These are phyloP conservation scores for Trichechus manatus DNA, from an alignment of 2,113 vertebrate genomes.

Conservation along the genomic window DNA sequence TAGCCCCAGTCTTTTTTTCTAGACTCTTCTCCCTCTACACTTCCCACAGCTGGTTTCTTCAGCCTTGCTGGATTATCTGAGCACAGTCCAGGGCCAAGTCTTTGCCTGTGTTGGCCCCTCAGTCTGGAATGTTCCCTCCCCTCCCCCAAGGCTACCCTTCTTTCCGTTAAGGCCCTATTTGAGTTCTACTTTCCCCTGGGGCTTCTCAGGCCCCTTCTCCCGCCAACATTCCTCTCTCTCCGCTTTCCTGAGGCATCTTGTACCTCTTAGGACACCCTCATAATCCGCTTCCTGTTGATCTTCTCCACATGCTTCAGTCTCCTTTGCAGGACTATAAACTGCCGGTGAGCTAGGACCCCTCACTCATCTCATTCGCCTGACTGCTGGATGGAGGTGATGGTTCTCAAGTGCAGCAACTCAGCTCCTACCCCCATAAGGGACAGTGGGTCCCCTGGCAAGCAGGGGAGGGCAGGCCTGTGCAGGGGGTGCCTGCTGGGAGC, in stretches of 20 bases:
- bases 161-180: not conserved
- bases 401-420: rapidly evolving
- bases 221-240: not conserved
- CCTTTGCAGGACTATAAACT: not conserved
- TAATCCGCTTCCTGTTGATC: not conserved
- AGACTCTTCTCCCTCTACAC: not conserved
- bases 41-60: not conserved
- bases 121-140: not conserved
- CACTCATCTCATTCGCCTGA: not conserved
- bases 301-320: not conserved
- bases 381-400: not conserved
- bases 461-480: not conserved
- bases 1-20: not conserved
- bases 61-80: not conserved
- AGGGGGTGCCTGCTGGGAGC: not conserved
- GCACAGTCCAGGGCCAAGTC: not conserved
- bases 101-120: not conserved
- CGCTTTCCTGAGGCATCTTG: not conserved
- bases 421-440: not conserved
- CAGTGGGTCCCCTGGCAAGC: not conserved
- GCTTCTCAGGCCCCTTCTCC: not conserved
- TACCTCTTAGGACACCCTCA: not conserved
- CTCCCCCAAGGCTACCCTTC: not conserved
- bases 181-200: rapidly evolving
- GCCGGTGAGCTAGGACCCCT: not conserved